Base-by-base conservation (phyloP, 2,888 invertebrate species). In the Drosophila acutilabella region DNA sequence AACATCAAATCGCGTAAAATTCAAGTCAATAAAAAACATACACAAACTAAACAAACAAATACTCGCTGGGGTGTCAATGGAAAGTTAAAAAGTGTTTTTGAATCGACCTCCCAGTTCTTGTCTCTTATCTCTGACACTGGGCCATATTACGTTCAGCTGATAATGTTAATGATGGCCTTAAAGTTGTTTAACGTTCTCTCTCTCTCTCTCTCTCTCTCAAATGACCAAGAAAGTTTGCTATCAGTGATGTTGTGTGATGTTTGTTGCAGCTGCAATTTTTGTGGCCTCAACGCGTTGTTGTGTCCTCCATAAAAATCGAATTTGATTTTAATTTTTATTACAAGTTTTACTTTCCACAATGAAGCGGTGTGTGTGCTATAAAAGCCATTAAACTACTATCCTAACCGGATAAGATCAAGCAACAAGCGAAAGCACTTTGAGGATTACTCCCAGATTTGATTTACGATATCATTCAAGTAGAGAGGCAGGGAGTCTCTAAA, bases 81-180 rank as follows among this genome's bases (percentile, higher is more conserved):
- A 83, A 83, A 83, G 83, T 80, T 57, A 14, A 53, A 57, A 62
- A 62, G 50, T 64, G 54, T 74, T 54, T 57, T 36, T 30, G 30
- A 11, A 13, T 40, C 42, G 74, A 64, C 48, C 57, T 42, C 64
- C 44, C 78, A 56, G 61, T 48, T 59, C 42, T 48, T 42, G 40
- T 23, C 5, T 36, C 47, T 78, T 59, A 60, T 70, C 77, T 66
- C 26, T 50, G 61, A 18, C 20, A 53, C 44, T 53, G 44, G 44
- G 18, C 64, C 56, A 59, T 65, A 68, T 77, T 82, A 74, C 70
- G 56, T 67, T 53, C 47, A 52, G 10, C 62, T 72, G 85, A 88
- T 85, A 85, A 79, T 81, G 85, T 88, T 85, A 88, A 85, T 85
- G 85, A 82, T 69, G 80, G 74, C 77, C 61, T 74, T 76, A 86